These are phyloP conservation scores for Palaemon carinicauda DNA, from an alignment of 1,140 invertebrate genomes.

Conservation along the genomic window DNA sequence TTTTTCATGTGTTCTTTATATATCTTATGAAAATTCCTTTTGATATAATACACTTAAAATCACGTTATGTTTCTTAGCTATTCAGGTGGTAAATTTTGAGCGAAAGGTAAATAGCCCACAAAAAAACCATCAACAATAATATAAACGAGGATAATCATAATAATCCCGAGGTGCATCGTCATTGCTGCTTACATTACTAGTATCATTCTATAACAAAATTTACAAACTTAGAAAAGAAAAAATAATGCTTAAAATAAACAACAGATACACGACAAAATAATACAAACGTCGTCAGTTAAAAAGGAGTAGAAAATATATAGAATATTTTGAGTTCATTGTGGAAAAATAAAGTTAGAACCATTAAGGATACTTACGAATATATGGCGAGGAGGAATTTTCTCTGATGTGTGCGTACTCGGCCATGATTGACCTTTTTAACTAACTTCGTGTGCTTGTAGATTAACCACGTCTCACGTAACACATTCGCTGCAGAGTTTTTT, in stretches of 20 bases:
- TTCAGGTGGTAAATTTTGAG: no score
- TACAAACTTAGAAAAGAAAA: background rate
- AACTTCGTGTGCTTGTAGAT: conserved; percentile 99
- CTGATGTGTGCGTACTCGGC: conserved; percentile 96
- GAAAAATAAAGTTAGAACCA: background rate
- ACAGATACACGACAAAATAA: background rate
- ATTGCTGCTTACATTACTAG: no score
- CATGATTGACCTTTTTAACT: conserved; percentile 95
- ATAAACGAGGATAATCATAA: no score
- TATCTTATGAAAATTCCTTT: no score
- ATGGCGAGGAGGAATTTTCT: conserved; percentile 99
- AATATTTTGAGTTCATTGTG: background rate
- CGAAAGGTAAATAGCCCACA: no score
- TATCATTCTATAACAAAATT: no score
- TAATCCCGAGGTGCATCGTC: no score
- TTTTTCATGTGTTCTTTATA: no score
- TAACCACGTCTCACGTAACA: conserved; percentile 98
- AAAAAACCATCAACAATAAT: no score
- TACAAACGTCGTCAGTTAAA: background rate
- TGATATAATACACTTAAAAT: no score
- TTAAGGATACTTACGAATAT: conserved; percentile 89
- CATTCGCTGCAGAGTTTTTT: conserved; percentile 99
- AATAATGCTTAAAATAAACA: background rate
- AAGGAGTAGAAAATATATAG: no score
- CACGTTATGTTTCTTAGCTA: no score